A percentile compares a stretch with the other conserved stretches of the same genome.
Evolutionary conservation across 2,113 vertebrate genomes (phyloP).

Genomic region (Mixornis gularis): DNA sequence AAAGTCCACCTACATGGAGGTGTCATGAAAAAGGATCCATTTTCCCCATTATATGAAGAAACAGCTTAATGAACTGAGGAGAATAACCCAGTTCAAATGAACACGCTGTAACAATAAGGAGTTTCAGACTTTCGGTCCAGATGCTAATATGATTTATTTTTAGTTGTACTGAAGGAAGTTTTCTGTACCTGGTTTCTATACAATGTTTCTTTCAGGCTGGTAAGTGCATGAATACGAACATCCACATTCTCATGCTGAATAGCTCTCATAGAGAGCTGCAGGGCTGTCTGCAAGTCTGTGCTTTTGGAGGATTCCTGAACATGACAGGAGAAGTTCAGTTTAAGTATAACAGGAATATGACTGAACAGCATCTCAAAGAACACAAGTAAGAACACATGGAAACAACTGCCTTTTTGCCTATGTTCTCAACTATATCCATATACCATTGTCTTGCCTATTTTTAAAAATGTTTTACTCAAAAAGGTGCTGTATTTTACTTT

Average conservation of each 20-base stretch:
- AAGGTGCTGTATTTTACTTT: not conserved
- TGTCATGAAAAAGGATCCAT: not conserved
- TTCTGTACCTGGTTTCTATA: conserved; percentile 89
- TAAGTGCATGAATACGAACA: conserved; percentile 92
- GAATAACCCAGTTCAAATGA: not conserved
- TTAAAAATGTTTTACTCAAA: not conserved
- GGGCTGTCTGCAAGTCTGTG: conserved; percentile 82
- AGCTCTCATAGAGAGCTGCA: conserved; percentile 93
- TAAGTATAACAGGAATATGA: not conserved
- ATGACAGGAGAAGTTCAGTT: not conserved
- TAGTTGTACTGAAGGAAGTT: not conserved
- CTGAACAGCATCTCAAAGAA: not conserved
- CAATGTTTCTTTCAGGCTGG: conserved; percentile 89
- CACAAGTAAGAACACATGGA: not conserved
- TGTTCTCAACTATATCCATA: not conserved
- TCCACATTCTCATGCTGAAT: conserved; percentile 96
- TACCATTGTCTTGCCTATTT: not conserved
- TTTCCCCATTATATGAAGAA: not conserved
- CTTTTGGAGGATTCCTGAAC: conserved; percentile 87
- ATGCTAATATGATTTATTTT: not conserved
- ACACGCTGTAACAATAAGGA: not conserved
- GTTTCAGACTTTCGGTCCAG: not conserved
- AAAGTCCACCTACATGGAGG: not conserved
- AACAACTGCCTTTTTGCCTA: not conserved
- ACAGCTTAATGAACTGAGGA: not conserved